Evolutionary conservation across 2,797 vertebrate species (phyloP).

Genomic region (Cyclura pinguis): DNA sequence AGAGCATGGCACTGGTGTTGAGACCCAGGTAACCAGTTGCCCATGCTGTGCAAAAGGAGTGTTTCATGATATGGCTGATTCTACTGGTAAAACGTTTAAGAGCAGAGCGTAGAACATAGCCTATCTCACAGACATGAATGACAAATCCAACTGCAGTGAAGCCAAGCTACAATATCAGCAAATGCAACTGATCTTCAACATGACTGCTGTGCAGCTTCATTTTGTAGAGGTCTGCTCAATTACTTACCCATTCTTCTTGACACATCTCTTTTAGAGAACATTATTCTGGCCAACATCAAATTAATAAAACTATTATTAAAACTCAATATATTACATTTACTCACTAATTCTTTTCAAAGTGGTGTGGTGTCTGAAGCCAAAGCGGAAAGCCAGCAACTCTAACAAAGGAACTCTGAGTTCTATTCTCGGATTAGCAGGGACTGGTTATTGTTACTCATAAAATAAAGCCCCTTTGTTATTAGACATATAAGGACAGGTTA

Average conservation of each 20-base stretch:
- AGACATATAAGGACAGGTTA: not conserved
- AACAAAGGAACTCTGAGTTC: not conserved
- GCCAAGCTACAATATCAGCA: not conserved
- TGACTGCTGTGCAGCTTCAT: not conserved
- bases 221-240: not conserved
- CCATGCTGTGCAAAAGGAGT: no score
- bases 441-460: not conserved
- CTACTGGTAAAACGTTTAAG: not conserved
- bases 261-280: not conserved
- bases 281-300: not conserved
- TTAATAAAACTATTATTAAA: not conserved
- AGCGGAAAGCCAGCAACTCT: not conserved
- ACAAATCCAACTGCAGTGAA: no score
- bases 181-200: not conserved
- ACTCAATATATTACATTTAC: not conserved
- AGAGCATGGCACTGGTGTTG: not conserved
- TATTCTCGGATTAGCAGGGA: not conserved
- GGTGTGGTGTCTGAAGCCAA: not conserved
- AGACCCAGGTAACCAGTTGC: not conserved
- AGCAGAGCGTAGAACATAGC: no score
- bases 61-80: not conserved
- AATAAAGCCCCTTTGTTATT: not conserved
- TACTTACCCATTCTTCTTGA: not conserved
- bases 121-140: not conserved
- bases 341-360: not conserved